Conservation (phyloP, 2,113 vertebrate species). For the Amblyopsis rosae region DNA sequence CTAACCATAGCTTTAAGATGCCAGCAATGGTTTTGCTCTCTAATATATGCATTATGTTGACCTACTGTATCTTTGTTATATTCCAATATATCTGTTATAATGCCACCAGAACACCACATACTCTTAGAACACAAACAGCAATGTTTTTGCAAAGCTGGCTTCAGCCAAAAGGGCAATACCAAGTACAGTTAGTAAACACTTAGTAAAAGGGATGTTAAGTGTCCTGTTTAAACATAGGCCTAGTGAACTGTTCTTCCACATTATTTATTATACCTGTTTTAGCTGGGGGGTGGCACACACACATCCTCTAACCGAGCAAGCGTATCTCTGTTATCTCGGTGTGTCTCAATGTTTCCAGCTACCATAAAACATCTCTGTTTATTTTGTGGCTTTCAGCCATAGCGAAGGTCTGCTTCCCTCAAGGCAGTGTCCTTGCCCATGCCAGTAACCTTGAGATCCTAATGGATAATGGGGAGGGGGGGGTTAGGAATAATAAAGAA, state of each 20-base stretch:
- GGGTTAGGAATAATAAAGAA: slow-evolving; percentile 39
- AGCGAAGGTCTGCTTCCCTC: slow-evolving; percentile 31
- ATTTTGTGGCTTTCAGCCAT: slow-evolving; percentile 58
- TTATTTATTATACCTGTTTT: slow-evolving; percentile 10
- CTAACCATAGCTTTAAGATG: too few relatives aligned
- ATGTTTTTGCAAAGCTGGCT: too few relatives aligned
- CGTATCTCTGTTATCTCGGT: slow-evolving; percentile 59
- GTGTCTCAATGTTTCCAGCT: slow-evolving; percentile 54
- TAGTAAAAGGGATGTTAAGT: too few relatives aligned
- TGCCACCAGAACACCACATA: too few relatives aligned
- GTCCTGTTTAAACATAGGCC: neutral
- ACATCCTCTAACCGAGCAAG: slow-evolving; percentile 21
- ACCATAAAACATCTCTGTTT: slow-evolving; percentile 63
- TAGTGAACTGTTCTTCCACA: slow-evolving; percentile 24
- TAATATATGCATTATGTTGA: too few relatives aligned
- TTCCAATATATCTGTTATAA: too few relatives aligned
- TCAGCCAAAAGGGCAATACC: too few relatives aligned
- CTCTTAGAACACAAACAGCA: too few relatives aligned
- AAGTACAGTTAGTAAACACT: too few relatives aligned
- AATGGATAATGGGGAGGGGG: slow-evolving; percentile 44
- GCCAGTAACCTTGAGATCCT: slow-evolving; percentile 66
- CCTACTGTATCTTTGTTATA: too few relatives aligned
- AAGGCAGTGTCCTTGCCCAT: slow-evolving; percentile 58
- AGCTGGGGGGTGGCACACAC: slow-evolving; percentile 35
- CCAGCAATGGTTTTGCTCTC: too few relatives aligned